Base-by-base conservation (phyloP, 2,888 invertebrate genomes). In the Maniola hyperantus region DNA sequence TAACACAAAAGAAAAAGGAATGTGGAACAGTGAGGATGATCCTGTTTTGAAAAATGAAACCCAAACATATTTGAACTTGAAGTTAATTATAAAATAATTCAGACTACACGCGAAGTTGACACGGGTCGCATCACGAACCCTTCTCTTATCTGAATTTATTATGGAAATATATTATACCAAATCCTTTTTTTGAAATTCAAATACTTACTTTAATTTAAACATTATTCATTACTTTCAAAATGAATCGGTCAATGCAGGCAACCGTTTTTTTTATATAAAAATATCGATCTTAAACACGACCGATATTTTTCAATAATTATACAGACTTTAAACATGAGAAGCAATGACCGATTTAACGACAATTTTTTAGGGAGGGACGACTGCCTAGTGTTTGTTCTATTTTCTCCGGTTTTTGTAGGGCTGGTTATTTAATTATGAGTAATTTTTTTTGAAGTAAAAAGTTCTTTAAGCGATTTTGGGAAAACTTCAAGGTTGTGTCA, bases 131-230 rank as follows among this genome's bases (percentile, higher is more conserved):
- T 42, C 42, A 57, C 11, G 42, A 20, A 39, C 42, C 11, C 10
- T 36, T 6, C 26, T 20, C 42, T 54, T 59, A 11, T n/a, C 26
- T 68, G 34, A 55, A 66, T 63, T 68, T 65, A 65, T 33, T 65
- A n/a, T 11, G 15, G 57, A 50, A 15, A 61, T 60, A 18, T 61
- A 50, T 15, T 42, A 55, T 33, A 50, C 0, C 15, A 26, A 51
- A 26, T 6, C 13, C 51, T 51, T 10, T 8, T 7, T 18, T 55
- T 55, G 18, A 48, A 48, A 18, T 48, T 48, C 7, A 48, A 18
- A 15, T 46, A 6, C 46, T 15, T n/a, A n/a, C n/a, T n/a, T n/a
- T n/a, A n/a, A n/a, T n/a, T 8, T 6, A 7, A 7, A 46, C 15
- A 46, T 18, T 2, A 46, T 39, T 6, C 1, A 10, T 39, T 46